Evolutionary conservation across 1,140 invertebrate genomes (phyloP), one percentile per base, ranked within the genome.

Genomic region (Bombus haemorrhoidalis): DNA sequence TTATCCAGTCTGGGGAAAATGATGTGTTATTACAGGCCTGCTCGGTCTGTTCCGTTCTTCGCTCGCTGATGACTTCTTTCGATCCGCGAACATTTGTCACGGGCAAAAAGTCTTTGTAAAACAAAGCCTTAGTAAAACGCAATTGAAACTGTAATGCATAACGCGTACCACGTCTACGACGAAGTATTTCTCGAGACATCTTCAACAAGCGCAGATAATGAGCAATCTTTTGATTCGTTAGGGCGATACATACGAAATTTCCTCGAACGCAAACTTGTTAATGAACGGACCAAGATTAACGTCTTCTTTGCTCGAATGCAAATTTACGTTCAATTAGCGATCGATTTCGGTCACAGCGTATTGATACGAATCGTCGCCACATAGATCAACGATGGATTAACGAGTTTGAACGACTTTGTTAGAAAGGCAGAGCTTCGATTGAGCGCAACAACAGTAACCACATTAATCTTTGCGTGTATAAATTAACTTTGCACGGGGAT

Each of bases 1-100:
- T 84, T 89, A 72, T 87, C 62, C n/a, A 43, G 71, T 41, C 32
- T 28, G 59, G 62, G 43, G 73, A 78, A 84, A 89, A 90, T 82
- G 47, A 89, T 47, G 69, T 64, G 79, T 87, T 90, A 89, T 90
- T 90, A 89, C n/a, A 83, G 81, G 81, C 18, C 37, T 68, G 84
- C 39, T 64, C 39, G 34, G 22, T 13, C 34, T 57, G 74, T 75
- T 75, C 32, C 37, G 68, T 34, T 72, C 53, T 41, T 13, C 57
- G 12, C 10, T 43, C 37, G 41, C 37, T 32, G 66, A 69, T 32
- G 66, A 71, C 47, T 83, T 81, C 66, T 74, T 69, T 41, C 32
- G 15, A 34, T 34, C 57, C 4, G 34, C 34, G 18, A 39, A 69
- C 41, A 18, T 43, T 47, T 73, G 72, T 80, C 32, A 3, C 53